Base-by-base conservation (phyloP, 2,888 invertebrate species). In the Parapristionchus giblindavisi region DNA sequence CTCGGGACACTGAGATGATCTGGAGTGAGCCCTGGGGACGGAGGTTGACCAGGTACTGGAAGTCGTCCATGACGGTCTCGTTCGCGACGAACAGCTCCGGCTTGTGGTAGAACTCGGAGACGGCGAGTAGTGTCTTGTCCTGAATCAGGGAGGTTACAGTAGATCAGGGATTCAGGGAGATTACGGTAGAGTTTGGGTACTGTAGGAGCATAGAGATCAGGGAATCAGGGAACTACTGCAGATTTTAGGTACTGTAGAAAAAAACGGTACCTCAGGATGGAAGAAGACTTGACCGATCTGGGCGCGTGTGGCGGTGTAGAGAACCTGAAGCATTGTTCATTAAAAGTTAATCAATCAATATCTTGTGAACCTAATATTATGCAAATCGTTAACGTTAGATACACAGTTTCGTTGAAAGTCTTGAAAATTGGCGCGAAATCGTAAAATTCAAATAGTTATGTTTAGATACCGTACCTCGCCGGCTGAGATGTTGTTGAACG, bases 21-120 rank as follows among this genome's bases (percentile, higher is more conserved):
- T 79, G 78, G 34, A 83, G 70, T 1, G 81, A 81, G 52, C 81
- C 87, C n/a, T 79, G 61, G 2, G 87, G 87, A 8, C 83, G 79
- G 60, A 87, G 77, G 65, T 87, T 85, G 34, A 87, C 87, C 54
- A 87, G 77, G 52, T 83, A 83, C 76, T 82, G 82, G 14, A 82
- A 70, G 54, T 83, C 83, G 32, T 80, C 83, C 80, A 83, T 82
- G 61, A 84, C 83, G 8, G 85, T 85, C 32, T 84, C 81, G 74
- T 87, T 87, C 36, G 87, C 85, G n/a, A 87, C 86, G 72, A 83
- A 85, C 36, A 86, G 78, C 66, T 87, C 86, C 14, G 87, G 87
- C 76, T 86, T 85, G 80, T 87, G 85, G 71, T 87, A 87, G 66
- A 84, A 80, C 77, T 87, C 87, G 0, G 84, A 82, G 27, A 87